Evolutionary conservation across 2,888 invertebrate species (phyloP).

Genomic region (Melikaiella ostensackeni): DNA sequence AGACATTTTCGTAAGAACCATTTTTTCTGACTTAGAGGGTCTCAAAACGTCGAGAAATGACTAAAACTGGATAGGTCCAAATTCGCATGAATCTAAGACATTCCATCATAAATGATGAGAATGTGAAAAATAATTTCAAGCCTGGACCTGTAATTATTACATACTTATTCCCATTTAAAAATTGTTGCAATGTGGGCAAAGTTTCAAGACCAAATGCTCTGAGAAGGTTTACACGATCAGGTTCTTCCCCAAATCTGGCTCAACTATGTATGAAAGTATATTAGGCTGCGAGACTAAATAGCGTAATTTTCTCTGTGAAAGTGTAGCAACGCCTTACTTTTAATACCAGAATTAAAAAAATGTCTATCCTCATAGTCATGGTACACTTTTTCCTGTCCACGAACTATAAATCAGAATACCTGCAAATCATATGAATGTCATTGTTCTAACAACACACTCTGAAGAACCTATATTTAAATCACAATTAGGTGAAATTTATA

Average conservation of each 20-base stretch:
- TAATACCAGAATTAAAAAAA: conserved; percentile 2
- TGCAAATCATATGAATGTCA: background rate
- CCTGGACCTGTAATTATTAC: background rate
- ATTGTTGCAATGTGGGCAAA: background rate
- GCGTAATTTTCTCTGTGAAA: background rate
- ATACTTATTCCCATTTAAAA: background rate
- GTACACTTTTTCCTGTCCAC: background rate
- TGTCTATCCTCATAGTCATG: background rate
- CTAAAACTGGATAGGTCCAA: too few relatives aligned
- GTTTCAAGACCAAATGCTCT: background rate
- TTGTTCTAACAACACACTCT: background rate
- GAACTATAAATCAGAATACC: background rate
- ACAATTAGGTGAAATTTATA: conserved; percentile 28
- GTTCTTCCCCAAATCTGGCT: background rate
- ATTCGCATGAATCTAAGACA: too few relatives aligned
- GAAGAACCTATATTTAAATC: background rate
- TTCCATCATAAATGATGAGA: too few relatives aligned
- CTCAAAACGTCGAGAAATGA: too few relatives aligned
- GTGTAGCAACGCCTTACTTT: background rate
- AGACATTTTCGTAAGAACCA: too few relatives aligned
- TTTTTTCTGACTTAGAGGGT: too few relatives aligned
- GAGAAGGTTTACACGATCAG: background rate
- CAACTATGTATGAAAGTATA: conserved; percentile 9
- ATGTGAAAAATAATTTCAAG: background rate
- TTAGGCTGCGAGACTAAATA: background rate